phyloP scores from a whole-genome alignment of 2,888 invertebrate genomes.

The Argynnis bischoffii region DNA sequence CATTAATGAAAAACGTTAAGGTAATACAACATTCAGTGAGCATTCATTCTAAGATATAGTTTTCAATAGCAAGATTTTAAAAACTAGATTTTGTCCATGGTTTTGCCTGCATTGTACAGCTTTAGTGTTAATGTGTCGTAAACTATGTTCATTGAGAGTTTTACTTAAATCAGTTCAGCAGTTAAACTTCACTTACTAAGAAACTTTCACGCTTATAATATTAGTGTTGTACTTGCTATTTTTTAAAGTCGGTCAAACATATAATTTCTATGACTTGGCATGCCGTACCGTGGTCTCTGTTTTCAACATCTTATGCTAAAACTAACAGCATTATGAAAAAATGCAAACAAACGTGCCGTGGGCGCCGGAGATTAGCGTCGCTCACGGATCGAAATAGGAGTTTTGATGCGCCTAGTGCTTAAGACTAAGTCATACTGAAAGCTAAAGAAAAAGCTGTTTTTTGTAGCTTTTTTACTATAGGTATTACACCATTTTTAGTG shows the following conservation, averaged over 20 bases:
- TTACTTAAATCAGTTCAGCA: too few species aligned
- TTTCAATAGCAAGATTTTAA: too few species aligned
- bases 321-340: conserved; percentile 56
- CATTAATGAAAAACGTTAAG: too few species aligned
- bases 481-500: not conserved
- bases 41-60: too few species aligned
- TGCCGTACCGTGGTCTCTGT: conserved; percentile 22
- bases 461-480: not conserved
- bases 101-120: not conserved
- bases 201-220: too few species aligned
- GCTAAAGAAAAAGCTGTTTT: not conserved
- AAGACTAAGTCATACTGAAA: conserved; percentile 4
- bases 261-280: not conserved
- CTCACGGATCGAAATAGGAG: conserved; percentile 31
- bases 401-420: conserved; percentile 16
- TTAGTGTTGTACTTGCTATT: too few species aligned
- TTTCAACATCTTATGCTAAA: conserved; percentile 51
- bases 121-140: too few species aligned
- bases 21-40: too few species aligned
- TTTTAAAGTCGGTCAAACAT: not conserved
- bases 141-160: too few species aligned
- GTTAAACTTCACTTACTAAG: too few species aligned
- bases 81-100: conserved; percentile 28
- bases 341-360: conserved; percentile 46
- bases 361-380: conserved; percentile 29